Percentiles rank a stretch among this genome's conserved stretches.
phyloP scores from a whole-genome alignment of 2,888 invertebrate species.

The Gryllus longicercus region DNA sequence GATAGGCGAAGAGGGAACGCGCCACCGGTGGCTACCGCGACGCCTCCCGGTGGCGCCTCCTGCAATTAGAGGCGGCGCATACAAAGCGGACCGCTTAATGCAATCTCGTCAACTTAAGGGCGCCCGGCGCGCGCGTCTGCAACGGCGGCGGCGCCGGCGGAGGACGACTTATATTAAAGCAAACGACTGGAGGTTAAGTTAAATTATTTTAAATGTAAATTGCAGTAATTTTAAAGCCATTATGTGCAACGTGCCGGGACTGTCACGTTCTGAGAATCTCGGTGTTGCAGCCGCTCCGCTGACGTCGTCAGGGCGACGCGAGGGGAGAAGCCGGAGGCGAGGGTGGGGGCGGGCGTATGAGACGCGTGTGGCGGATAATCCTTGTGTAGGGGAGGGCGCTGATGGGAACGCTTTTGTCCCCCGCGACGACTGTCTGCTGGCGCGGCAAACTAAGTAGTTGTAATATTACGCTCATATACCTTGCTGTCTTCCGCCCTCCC shows the following conservation, averaged over 20 bases:
- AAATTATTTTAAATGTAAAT: conserved; percentile 17
- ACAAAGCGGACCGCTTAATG: not conserved
- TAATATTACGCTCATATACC: no score
- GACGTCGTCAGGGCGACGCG: not conserved
- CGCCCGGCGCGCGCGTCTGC: not conserved
- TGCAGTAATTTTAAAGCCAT: conserved; percentile 11
- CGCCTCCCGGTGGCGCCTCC: not conserved
- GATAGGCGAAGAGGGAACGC: no score
- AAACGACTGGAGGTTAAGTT: conserved; percentile 17
- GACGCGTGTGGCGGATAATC: no score
- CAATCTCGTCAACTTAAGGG: conserved; percentile 1
- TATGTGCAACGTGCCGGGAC: conserved; percentile 10
- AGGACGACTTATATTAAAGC: not conserved
- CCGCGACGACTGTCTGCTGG: no score
- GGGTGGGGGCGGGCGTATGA: no score
- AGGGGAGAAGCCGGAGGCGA: no score
- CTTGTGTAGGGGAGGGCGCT: no score
- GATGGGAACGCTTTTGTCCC: no score
- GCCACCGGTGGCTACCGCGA: not conserved
- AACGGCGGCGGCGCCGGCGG: not conserved
- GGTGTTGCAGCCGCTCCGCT: not conserved
- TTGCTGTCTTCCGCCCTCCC: no score
- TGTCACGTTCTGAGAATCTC: conserved; percentile 8
- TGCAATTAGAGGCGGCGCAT: not conserved
- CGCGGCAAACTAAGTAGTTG: no score